Base-by-base conservation (phyloP, 2,797 vertebrate species). In the Meriones psammophilus region DNA sequence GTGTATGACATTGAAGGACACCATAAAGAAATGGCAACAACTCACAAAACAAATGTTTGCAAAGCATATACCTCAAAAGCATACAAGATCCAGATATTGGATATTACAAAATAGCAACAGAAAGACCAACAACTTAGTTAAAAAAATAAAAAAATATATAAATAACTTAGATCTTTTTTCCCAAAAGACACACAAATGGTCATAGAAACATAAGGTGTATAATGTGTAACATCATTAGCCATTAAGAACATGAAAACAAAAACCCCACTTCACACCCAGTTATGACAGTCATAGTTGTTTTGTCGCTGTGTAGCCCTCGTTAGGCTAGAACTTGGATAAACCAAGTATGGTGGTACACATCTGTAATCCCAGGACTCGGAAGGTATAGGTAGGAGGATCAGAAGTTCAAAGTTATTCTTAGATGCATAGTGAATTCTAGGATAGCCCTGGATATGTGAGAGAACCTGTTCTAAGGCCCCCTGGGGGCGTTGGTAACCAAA, bases 1-100 rank as follows among this genome's bases (percentile, higher is more conserved):
- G 60, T 91, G 60, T 22, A 93, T 84, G 83, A 94, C 85, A 77
- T 0, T 64, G 58, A 77, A 91, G 8, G 28, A 91, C 2, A 93
- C 13, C 17, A 68, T 62, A 30, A 94, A 91, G n/a, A 62, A 89
- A 46, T 33, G 36, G 83, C 74, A 28, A 73, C 8, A 69, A 76
- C 30, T 15, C 5, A 94, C 28, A 77, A 62, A 85, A 94, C 14
- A 6, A 91, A 36, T 77, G 91, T 66, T 60, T 88, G 30, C 36
- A 94, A 92, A 92, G 80, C 30, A 86, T 30, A 69, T 14, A 68
- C 42, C 64, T 69, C 42, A 20, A 84, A 93, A 80, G 3, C 30
- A 50, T 69, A 60, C 62, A 94, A 26, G 77, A 87, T 56, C 22
- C n/a, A 88, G 81, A 84, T 78, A 93, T 14, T 50, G 50, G 10